A percentile compares a stretch with the other conserved stretches of the same genome.
Evolutionary conservation across 2,113 vertebrate species (phyloP).

Genomic region (Bubalus kerabau): DNA sequence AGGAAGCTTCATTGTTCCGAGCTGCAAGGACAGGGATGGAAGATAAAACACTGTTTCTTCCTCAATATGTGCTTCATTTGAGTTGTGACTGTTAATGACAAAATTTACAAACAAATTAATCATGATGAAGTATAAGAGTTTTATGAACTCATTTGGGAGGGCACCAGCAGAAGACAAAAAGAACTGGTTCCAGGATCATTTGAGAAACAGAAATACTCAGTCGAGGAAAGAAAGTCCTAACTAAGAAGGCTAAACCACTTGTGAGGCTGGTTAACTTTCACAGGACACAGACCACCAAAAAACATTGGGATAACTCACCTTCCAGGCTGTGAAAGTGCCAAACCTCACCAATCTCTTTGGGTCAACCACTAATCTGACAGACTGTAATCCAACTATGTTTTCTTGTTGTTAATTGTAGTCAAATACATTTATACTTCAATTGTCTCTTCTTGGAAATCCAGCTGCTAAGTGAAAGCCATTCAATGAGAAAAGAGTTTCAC

Average conservation of each 20-base stretch:
- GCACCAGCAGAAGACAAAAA: background rate
- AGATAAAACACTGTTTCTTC: background rate
- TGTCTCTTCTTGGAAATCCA: background rate
- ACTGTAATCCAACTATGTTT: background rate
- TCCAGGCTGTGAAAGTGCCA: background rate
- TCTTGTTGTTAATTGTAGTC: background rate
- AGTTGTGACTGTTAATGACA: background rate
- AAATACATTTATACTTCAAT: background rate
- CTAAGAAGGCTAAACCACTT: background rate
- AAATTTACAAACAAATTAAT: background rate
- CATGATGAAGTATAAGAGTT: background rate
- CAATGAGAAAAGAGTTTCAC: background rate
- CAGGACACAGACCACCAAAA: background rate
- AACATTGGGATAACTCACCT: too few relatives aligned
- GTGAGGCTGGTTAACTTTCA: background rate
- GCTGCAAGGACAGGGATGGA: background rate
- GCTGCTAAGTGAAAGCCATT: background rate
- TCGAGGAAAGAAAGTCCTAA: background rate
- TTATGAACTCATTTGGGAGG: background rate
- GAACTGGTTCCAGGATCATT: background rate
- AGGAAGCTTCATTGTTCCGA: background rate
- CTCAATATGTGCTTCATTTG: background rate
- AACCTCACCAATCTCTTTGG: accelerated
- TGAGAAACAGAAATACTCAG: background rate
- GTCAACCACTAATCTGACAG: background rate